Base-by-base conservation (phyloP, 2,797 vertebrate species). In the Amniataba percoides region DNA sequence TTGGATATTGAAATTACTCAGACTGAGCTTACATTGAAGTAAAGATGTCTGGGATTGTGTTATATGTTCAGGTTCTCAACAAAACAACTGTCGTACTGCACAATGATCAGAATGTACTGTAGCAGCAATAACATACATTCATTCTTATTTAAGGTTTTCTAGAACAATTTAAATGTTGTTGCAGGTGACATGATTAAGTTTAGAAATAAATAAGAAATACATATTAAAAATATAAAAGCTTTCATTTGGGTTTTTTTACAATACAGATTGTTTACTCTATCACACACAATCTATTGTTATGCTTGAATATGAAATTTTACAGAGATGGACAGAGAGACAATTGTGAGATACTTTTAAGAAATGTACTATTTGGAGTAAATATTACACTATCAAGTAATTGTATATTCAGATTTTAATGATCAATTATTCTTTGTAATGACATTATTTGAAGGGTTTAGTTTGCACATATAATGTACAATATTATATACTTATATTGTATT, bases 201-300 rank as follows among this genome's bases (percentile, higher is more conserved):
- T 51, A 63, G 40, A 77, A 5, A 79, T 51, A 11, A 59, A 31
- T 5, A 31, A 65, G 56, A 70, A 75, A 82, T 34, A 74, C 57
- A 67, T 60, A 63, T 42, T 49, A 34, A 57, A 55, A 63, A 67
- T n/a, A 23, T 62, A 16, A 71, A 85, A 74, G 39, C 2, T 56
- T 52, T 51, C 15, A 52, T 52, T 9, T 9, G 3, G 2, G 6
- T 60, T 46, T 60, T 46, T 60, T 21, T n/a, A 71, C 18, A 52
- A 34, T 3, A 58, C 46, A 60, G 16, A 7, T 5, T 2, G 46
- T 31, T 19, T 49, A 15, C 53, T 58, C 2, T 52, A 11, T 48
- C 27, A 60, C 21, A 25, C 23, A 34, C 8, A 60, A 68, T 57
- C 25, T 11, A n/a, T 1, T 46, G 13, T 16, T 45, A 55, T 59